phyloP scores from a whole-genome alignment of 2,888 invertebrate species.

The Pterostichus madidus region DNA sequence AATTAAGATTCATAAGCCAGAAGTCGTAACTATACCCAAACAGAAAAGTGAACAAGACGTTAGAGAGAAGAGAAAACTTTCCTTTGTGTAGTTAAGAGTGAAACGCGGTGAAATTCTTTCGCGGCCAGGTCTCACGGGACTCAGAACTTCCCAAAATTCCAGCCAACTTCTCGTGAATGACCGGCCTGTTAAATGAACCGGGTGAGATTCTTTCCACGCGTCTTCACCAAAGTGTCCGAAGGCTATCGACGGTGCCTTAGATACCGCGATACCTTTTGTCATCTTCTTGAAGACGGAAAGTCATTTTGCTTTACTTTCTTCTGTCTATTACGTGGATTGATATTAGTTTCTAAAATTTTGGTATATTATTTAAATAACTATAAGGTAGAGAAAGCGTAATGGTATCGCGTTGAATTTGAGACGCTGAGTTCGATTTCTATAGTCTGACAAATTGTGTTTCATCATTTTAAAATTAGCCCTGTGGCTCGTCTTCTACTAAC shows the following conservation, averaged over 20 bases:
- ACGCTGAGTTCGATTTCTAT: too few relatives aligned
- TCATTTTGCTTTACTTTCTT: too few relatives aligned
- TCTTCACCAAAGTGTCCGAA: not conserved
- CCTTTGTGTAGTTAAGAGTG: slow-evolving; percentile 35
- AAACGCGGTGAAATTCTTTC: slow-evolving; percentile 39
- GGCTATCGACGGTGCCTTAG: not conserved
- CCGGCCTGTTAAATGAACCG: slow-evolving; percentile 26
- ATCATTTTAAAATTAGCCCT: too few relatives aligned
- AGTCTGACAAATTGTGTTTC: too few relatives aligned
- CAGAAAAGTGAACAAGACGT: slow-evolving; percentile 1
- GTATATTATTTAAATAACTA: too few relatives aligned
- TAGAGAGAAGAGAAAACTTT: slow-evolving; percentile 38
- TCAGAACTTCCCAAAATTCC: slow-evolving; percentile 2
- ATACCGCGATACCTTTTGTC: slow-evolving; percentile 1
- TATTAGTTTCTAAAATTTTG: too few relatives aligned
- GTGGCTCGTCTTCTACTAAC: too few relatives aligned
- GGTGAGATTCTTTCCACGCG: not conserved
- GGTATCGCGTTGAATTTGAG: too few relatives aligned
- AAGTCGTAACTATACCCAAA: not conserved
- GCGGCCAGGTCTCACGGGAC: slow-evolving; percentile 2
- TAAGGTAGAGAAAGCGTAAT: too few relatives aligned
- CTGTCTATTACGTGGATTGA: too few relatives aligned
- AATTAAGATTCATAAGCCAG: not conserved
- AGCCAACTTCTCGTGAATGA: not conserved
- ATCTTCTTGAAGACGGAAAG: too few relatives aligned